Evolutionary conservation across 1,140 invertebrate species (phyloP), one percentile per base, ranked within the genome.

Genomic region (Acarapis woodi): DNA sequence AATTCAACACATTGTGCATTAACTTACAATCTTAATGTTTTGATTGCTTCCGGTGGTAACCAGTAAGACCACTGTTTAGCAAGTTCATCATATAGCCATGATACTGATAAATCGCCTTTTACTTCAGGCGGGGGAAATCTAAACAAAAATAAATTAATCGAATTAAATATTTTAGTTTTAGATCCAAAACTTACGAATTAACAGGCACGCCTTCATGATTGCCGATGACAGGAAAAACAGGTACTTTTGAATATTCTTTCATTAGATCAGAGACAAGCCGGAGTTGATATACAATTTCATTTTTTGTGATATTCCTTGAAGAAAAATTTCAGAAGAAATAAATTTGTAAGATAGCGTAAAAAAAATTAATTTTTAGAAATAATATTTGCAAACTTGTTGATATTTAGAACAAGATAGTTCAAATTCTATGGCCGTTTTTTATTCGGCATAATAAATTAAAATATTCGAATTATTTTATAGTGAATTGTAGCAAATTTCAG

Each of bases 181-280:
- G 32, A n/a, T 6, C 9, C 9, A 16, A 14, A n/a, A 15, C 6
- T 16, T 21, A 74, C 72, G 71, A 88, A 50, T 94, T 90, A 0
- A 90, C 83, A 16, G 87, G 87, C 12, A 76, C 75, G 44, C 77
- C 74, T 59, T 96, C 87, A 50, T 96, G 87, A 57, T 96, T 96
- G 9, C 87, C 87, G 6, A 96, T 57, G 0, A 83, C 76, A 5
- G 82, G 78, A 52, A 83, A 94, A 35, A 96, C 79, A 3, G 77
- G 77, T 18, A 79, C 70, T 6, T 82, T 80, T 48, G 94, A 85
- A 51, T 72, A 71, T 32, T 50, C 40, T 37, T 73, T 68, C 0
- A 69, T 66, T 64, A 87, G 71, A 48, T 82, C 74, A 25, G 65
- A 62, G 0, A 82, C 74, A 1, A 82, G 77, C 46, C 78, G 71